Evolutionary conservation across 2,797 vertebrate species (phyloP).

Genomic region (Huso huso): DNA sequence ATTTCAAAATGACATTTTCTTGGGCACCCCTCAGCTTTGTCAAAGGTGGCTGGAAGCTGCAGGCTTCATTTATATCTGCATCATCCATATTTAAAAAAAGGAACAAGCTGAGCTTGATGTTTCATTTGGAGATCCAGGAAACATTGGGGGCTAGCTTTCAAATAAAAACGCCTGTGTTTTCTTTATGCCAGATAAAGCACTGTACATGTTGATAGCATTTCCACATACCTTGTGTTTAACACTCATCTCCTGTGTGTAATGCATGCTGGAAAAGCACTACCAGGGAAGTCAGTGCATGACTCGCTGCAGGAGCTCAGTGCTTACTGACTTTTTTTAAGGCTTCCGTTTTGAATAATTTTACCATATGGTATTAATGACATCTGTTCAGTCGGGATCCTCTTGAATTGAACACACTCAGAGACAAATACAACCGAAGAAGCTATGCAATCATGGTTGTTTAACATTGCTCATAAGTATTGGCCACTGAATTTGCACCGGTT

Average conservation of each 20-base stretch:
- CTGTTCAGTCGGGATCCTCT: slow-evolving; percentile 4
- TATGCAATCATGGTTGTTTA: too few relatives aligned
- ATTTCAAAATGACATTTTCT: too few relatives aligned
- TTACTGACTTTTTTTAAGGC: background rate
- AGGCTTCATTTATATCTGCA: background rate
- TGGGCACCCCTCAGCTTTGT: too few relatives aligned
- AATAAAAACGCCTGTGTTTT: background rate
- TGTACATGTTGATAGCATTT: background rate
- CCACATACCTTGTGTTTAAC: background rate
- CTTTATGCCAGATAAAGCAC: background rate
- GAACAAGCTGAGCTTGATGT: background rate
- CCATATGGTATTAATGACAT: slow-evolving; percentile 17
- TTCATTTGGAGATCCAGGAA: background rate
- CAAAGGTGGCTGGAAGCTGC: too few relatives aligned
- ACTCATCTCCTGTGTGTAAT: background rate
- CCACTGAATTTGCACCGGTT: too few relatives aligned
- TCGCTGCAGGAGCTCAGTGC: background rate
- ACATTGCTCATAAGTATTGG: too few relatives aligned
- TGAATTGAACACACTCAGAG: background rate
- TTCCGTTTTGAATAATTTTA: slow-evolving; percentile 9
- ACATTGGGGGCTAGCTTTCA: background rate
- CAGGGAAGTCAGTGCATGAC: background rate
- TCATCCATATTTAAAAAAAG: background rate
- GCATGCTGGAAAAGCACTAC: background rate
- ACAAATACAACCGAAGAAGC: background rate